Evolutionary conservation across 2,888 invertebrate genomes (phyloP), one percentile per base, ranked within the genome.

Genomic region (Dolichopus griseipennis): DNA sequence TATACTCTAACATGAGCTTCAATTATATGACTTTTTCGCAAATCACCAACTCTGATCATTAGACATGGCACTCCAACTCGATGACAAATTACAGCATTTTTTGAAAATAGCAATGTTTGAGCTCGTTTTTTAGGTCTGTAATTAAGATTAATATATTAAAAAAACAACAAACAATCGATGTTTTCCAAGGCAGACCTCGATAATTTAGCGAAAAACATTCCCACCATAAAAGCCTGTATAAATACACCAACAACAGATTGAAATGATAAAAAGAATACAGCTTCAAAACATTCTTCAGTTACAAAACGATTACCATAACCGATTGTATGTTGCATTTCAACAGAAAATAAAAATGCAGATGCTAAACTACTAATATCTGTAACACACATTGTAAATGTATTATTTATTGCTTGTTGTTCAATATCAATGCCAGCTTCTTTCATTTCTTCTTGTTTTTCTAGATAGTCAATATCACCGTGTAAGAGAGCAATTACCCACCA

Each of bases 251-350:
- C 86, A 71, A 87, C 87, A 77, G 87, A 93, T 82, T 95, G 95
- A 72, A 94, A 84, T 82, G 94, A 94, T 90, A 95, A 90, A 67
- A 93, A 87, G 77, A 95, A 90, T 74, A 95, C 92, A 41, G 95
- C 95, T 79, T 93, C 92, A 0, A 93, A 82, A 69, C 81, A 82
- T 73, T 81, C 81, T 72, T 82, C 81, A 3, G 82, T 82, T 43
- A 81, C 78, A 70, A 76, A 82, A 20, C 81, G 81, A 75, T 82
- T 81, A 61, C 81, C 81, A 71, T 82, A 82, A 68, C 81, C 95
- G 73, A 97, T 97, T 10, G 97, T 97, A 81, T 96, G 95, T 79
- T 97, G 97, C 2, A 96, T 97, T 84, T 97, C 97, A 67, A 97
- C 91, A 73, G 95, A 95, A 83, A 97, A 97, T 65, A 97, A 86